phyloP scores from a whole-genome alignment of 2,888 invertebrate species.

The Calameuta filiformis region DNA sequence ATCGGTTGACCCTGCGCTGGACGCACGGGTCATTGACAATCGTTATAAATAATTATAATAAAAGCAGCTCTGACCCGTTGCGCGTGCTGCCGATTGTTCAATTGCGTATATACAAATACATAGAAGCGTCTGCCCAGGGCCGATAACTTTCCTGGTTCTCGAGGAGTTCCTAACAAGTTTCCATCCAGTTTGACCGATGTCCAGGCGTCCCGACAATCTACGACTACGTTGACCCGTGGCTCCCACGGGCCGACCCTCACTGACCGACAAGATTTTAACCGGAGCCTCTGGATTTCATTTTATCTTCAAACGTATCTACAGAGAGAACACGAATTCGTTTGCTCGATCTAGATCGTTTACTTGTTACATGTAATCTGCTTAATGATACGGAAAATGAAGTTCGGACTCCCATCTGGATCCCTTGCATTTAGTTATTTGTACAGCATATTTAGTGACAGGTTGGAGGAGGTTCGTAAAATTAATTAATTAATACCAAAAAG shows the following conservation, averaged over 20 bases:
- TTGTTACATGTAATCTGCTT: neutral
- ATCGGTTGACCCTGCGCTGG: conserved; percentile 17
- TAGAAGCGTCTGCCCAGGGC: neutral
- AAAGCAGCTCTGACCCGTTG: neutral
- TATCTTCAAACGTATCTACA: conserved; percentile 12
- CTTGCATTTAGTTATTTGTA: neutral
- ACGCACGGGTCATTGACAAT: conserved; percentile 4
- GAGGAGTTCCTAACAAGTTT: conserved; percentile 13
- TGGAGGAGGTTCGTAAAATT: neutral
- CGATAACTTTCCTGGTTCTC: neutral
- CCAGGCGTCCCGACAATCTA: conserved; percentile 38
- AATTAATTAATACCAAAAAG: neutral
- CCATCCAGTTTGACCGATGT: conserved; percentile 20
- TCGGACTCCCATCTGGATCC: neutral
- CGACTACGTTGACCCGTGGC: conserved; percentile 53
- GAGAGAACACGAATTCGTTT: conserved; percentile 10
- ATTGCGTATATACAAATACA: neutral
- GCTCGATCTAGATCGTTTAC: neutral
- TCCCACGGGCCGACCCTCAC: conserved; percentile 56
- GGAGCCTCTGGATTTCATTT: conserved; percentile 10
- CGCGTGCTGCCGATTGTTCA: conserved; percentile 36
- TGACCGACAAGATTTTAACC: conserved; percentile 22
- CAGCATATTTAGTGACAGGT: neutral
- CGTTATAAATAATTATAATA: conserved; percentile 2
- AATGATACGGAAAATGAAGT: neutral